Evolutionary conservation across 2,797 vertebrate species (phyloP), one percentile per base, ranked within the genome.

Genomic region (Monodelphis domestica): DNA sequence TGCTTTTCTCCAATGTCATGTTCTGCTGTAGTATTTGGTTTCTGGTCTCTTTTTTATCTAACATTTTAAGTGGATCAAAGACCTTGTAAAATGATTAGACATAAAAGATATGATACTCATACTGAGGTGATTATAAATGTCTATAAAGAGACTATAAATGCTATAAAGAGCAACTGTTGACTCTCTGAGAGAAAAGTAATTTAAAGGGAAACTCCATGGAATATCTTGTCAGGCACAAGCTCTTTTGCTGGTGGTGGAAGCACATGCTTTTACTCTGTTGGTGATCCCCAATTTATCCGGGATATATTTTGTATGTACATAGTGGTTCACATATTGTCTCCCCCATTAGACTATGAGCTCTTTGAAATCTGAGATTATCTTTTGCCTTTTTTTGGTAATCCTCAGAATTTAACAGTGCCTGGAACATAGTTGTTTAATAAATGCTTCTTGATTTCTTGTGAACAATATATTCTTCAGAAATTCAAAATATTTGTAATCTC

Each of bases 221-320:
- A 87, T 97, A 84, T 91, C 96, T 17, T 96, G 95, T 63, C 97
- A 98, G 98, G 97, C 98, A 98, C 1, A 95, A 84, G 21, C 21
- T 12, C 38, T 50, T 26, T 84, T 50, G 21, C 21, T 50, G 38
- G 70, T 50, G 70, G 38, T 84, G 54, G 5, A 52, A 7, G 52
- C n/a, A 89, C 50, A 38, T 15, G 33, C n/a, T 70, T 70, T 15
- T 0, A 6, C 63, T 38, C 15, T 21, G 38, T 70, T 70, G n/a
- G 29, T 70, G n/a, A 70, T 70, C n/a, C 21, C 17, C 63, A 70
- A 28, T 70, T 70, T 70, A 38, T 38, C n/a, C 63, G 28, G 29
- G 21, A 70, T 70, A 70, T 15, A 38, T 38, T 38, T 38, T 21
- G 33, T 38, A 70, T 38, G 21, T 14, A 38, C 6, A 21, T 9